phyloP scores from a whole-genome alignment of 2,888 invertebrate species.

The Boloria euphrosyne region DNA sequence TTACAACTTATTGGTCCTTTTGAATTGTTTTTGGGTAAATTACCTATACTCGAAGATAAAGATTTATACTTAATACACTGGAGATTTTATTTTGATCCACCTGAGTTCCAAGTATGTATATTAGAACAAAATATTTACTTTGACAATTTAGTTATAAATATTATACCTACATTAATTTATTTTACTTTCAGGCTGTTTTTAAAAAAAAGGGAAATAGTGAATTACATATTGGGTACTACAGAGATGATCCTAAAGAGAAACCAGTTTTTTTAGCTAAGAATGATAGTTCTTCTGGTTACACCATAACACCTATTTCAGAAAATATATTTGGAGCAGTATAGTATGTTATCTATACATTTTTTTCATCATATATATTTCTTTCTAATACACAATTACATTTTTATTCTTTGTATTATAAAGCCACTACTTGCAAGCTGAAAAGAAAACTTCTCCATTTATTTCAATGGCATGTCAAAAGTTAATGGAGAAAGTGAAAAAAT shows the following conservation, averaged over 20 bases:
- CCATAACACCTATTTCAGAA: conserved; percentile 87
- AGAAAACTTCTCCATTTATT: conserved; percentile 84
- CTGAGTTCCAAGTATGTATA: conserved; percentile 90
- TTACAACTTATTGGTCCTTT: conserved; percentile 93
- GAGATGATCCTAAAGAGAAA: conserved; percentile 89
- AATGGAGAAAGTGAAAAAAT: conserved; percentile 83
- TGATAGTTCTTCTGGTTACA: conserved; percentile 85
- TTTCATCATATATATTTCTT: background rate
- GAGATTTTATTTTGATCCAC: conserved; percentile 96
- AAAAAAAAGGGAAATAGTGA: conserved; percentile 86
- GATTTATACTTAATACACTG: conserved; percentile 90
- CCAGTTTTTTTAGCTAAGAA: conserved; percentile 91
- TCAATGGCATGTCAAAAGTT: conserved; percentile 82
- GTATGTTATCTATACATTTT: conserved; percentile 73
- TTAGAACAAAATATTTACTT: background rate
- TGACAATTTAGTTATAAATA: no score
- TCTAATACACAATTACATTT: background rate
- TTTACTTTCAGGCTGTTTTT: conserved; percentile 84
- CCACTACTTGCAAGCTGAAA: conserved; percentile 76
- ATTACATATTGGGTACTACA: conserved; percentile 94
- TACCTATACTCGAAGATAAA: conserved; percentile 80
- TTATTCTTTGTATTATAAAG: conserved; percentile 57
- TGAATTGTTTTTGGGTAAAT: conserved; percentile 88
- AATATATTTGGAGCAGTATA: conserved; percentile 91
- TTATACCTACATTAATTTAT: no score